Conservation (phyloP, 1,140 invertebrate genomes). For the Pseudomyrmex flavicornis region DNA sequence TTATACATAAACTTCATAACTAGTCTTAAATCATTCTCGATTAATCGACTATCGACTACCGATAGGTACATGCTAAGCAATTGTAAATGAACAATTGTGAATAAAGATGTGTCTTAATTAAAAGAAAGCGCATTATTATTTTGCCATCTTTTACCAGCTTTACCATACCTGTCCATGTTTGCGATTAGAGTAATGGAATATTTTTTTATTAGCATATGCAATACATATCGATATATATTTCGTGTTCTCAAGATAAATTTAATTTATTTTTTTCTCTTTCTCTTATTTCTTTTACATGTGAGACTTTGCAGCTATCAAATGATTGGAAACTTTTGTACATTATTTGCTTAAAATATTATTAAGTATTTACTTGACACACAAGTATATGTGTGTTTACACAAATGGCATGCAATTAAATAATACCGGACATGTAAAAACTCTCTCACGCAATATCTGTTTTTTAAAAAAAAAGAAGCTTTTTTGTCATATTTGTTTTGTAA, state of each 20-base stretch:
- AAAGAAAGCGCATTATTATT: neutral
- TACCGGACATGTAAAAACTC: neutral
- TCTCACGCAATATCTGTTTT: neutral
- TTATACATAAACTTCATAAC: neutral
- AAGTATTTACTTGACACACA: neutral
- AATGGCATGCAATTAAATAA: neutral
- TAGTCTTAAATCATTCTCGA: constrained; percentile 24
- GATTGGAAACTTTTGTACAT: neutral
- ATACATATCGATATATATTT: too few species aligned
- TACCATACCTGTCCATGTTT: too few species aligned
- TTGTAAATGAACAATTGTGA: constrained; percentile 15
- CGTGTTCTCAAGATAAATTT: too few species aligned
- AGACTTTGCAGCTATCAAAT: neutral
- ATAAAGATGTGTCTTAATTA: constrained; percentile 29
- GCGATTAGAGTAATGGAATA: too few species aligned
- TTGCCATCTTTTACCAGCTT: neutral
- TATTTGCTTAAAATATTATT: neutral
- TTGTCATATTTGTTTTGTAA: neutral
- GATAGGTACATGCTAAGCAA: constrained; percentile 16
- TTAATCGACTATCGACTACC: neutral
- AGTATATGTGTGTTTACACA: neutral
- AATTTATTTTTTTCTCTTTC: neutral
- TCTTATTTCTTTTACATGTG: constrained; percentile 10
- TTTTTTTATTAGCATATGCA: too few species aligned
- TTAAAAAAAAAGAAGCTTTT: neutral